A percentile compares a stretch with the other conserved stretches of the same genome.
Evolutionary conservation across 2,888 invertebrate genomes (phyloP).

Genomic region (Ormia ochracea): DNA sequence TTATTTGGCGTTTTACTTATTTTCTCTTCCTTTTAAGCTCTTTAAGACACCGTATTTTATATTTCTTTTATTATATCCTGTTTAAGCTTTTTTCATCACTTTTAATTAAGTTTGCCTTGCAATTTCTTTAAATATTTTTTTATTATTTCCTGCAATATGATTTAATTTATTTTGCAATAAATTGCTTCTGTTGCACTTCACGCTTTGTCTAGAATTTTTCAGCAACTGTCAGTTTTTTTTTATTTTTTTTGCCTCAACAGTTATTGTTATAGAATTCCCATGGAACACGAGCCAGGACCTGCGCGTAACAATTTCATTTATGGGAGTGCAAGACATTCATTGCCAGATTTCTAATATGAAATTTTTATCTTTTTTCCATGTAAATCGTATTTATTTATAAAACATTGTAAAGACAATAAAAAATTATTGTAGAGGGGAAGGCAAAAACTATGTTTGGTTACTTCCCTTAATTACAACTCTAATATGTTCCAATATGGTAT

Average conservation of each 20-base stretch:
- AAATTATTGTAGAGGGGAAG: too few relatives aligned
- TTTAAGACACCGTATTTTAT: too few relatives aligned
- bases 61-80: too few relatives aligned
- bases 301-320: constrained; percentile 31
- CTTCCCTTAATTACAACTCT: too few relatives aligned
- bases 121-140: constrained; percentile 1
- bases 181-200: constrained; percentile 37
- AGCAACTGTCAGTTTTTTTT: constrained; percentile 60
- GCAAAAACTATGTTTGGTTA: too few relatives aligned
- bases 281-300: constrained; percentile 33
- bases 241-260: constrained; percentile 54
- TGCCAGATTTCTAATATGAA: constrained; percentile 12
- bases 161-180: not conserved
- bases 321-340: not conserved
- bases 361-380: not conserved
- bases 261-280: constrained; percentile 46
- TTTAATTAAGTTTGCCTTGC: not conserved
- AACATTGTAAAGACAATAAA: too few relatives aligned
- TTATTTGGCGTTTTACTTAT: too few relatives aligned
- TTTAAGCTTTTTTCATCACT: not conserved
- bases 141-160: constrained; percentile 1
- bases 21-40: too few relatives aligned
- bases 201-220: constrained; percentile 59
- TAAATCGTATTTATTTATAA: too few relatives aligned
- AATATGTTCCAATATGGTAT: too few relatives aligned